Conservation (phyloP, 2,797 vertebrate species). For the Sebastes iracundus region DNA sequence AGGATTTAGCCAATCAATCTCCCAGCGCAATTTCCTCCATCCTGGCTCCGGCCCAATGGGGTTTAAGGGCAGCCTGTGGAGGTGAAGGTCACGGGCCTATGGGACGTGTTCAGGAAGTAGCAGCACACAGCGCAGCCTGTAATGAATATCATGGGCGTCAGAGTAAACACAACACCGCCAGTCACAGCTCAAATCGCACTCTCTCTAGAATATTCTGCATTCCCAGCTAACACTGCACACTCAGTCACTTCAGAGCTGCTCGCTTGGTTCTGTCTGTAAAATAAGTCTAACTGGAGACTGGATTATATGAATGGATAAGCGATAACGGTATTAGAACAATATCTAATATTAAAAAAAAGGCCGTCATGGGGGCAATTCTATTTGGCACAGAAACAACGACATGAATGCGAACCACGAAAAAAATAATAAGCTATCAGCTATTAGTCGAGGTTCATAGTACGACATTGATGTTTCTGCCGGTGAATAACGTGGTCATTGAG, state of each 20-base stretch:
- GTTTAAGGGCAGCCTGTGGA: conserved; percentile 70
- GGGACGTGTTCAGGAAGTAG: conserved; percentile 84
- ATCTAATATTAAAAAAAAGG: not conserved
- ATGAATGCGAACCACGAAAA: conserved; percentile 49
- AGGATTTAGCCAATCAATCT: conserved; percentile 81
- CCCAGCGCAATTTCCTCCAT: conserved; percentile 80
- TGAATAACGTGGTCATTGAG: conserved; percentile 78
- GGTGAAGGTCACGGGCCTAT: conserved; percentile 82
- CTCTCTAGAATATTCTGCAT: conserved; percentile 54
- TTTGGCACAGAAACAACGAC: conserved; percentile 14
- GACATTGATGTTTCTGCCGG: conserved; percentile 63
- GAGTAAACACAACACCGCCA: conserved; percentile 79
- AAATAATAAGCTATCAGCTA: conserved; percentile 59
- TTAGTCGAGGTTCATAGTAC: conserved; percentile 55
- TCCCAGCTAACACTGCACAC: conserved; percentile 54
- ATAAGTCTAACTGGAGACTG: conserved; percentile 11
- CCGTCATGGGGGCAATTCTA: not conserved
- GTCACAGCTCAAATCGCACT: conserved; percentile 62
- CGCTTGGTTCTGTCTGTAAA: conserved; percentile 21
- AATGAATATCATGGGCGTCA: conserved; percentile 83
- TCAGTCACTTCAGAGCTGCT: conserved; percentile 26
- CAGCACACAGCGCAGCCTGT: conserved; percentile 78
- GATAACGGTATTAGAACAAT: not conserved
- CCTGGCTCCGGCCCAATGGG: conserved; percentile 71
- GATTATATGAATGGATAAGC: conserved; percentile 9